Percentiles rank a stretch among this genome's conserved stretches.
Conservation (phyloP, 2,888 invertebrate genomes). For the Copidosoma aretas region DNA sequence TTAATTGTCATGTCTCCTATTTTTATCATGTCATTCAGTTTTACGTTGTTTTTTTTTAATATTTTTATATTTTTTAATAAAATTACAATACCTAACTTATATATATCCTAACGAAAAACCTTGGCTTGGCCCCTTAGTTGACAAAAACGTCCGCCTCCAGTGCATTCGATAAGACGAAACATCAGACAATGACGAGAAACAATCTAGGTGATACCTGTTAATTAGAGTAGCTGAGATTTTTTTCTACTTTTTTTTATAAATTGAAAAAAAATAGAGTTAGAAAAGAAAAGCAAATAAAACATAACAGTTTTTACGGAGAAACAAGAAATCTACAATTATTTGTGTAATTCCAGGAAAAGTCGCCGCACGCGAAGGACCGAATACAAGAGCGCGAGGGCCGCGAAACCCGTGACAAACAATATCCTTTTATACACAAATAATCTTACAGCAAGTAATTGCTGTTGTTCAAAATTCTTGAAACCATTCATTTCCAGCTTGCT, state of each 20-base stretch:
- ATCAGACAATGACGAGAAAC: slow-evolving; percentile 53
- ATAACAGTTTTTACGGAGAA: not conserved
- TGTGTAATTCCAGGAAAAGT: slow-evolving; percentile 75
- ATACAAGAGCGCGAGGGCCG: slow-evolving; percentile 79
- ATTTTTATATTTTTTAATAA: not conserved
- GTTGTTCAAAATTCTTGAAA: not conserved
- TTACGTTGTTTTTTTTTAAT: not conserved
- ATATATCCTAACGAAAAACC: slow-evolving; percentile 10
- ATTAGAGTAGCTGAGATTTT: slow-evolving; percentile 48
- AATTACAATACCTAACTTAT: not conserved
- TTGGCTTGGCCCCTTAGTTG: slow-evolving; percentile 53
- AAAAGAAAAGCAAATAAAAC: not conserved
- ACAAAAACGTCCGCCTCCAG: slow-evolving; percentile 55
- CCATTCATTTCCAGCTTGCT: no score
- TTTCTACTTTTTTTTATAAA: not conserved
- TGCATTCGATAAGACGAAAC: slow-evolving; percentile 57
- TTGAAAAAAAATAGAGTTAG: not conserved
- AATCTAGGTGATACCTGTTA: slow-evolving; percentile 52
- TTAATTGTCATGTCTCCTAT: not conserved
- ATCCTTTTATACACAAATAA: slow-evolving; percentile 70
- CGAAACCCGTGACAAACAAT: slow-evolving; percentile 82
- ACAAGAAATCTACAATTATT: slow-evolving; percentile 23
- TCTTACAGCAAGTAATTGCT: not conserved
- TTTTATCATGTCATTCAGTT: not conserved
- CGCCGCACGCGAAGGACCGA: slow-evolving; percentile 74